These are phyloP conservation scores for Triplophysa yarkandensis DNA, from an alignment of 2,797 vertebrate genomes.

Conservation along the genomic window DNA sequence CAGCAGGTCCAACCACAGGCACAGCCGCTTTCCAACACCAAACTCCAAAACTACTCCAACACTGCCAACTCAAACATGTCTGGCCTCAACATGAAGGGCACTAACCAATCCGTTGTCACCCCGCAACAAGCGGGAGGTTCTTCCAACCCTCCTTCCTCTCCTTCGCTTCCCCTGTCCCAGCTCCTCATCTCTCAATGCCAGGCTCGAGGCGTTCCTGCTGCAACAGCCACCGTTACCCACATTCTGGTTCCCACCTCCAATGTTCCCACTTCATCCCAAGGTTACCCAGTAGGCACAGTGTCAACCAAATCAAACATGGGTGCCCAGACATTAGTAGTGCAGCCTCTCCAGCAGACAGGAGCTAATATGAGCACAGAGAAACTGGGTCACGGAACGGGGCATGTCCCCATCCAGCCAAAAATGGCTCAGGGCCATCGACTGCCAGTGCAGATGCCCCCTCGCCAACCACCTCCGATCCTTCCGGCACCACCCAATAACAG, in stretches of 20 bases:
- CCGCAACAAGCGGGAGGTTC: constrained; percentile 44
- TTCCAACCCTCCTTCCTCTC: constrained; percentile 69
- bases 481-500: constrained; percentile 77
- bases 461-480: constrained; percentile 78
- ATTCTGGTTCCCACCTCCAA: constrained; percentile 79
- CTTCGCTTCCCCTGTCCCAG: constrained; percentile 74
- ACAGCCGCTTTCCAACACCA: constrained; percentile 69
- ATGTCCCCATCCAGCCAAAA: constrained; percentile 93
- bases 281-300: constrained; percentile 72
- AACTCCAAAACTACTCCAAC: constrained; percentile 70
- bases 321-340: constrained; percentile 94
- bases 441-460: constrained; percentile 75
- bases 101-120: constrained; percentile 66
- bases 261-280: constrained; percentile 76
- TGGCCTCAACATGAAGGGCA: constrained; percentile 67
- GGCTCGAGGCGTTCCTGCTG: constrained; percentile 67
- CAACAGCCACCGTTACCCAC: constrained; percentile 73
- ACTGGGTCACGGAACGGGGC: constrained; percentile 70
- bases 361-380: constrained; percentile 71
- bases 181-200: constrained; percentile 74
- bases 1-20: constrained; percentile 73
- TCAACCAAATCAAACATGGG: constrained; percentile 72
- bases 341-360: constrained; percentile 87
- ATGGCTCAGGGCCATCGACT: constrained; percentile 74
- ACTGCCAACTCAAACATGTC: constrained; percentile 57